Base-by-base conservation (phyloP, 1,140 invertebrate species). In the Chionoecetes opilio region DNA sequence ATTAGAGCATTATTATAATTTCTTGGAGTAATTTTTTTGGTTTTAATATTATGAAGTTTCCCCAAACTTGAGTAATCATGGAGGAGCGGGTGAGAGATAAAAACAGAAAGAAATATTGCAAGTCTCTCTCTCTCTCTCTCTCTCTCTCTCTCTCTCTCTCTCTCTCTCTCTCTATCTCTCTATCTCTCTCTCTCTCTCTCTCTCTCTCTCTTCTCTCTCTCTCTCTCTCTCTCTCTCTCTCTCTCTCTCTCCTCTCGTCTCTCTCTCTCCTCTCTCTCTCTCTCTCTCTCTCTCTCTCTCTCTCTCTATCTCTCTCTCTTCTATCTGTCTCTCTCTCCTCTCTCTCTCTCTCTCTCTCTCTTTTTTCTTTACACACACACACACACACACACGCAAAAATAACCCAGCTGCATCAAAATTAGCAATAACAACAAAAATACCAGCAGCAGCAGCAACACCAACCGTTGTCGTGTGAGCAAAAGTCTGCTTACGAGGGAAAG, bases 141-240 rank as follows among this genome's bases (percentile, higher is more conserved):
- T 88, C 35, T 88, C 86, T 88, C 35, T 88, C 86, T 37, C 86
- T 88, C 86, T 88, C 86, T 37, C 86, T 88, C 86, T 88, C 86
- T 37, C 86, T 88, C 86, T 88, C 86, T 88, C 86, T 88, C 84
- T 31, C 84, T n/a, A n/a, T n/a, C n/a, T n/a, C n/a, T n/a, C n/a
- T n/a, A n/a, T n/a, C n/a, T n/a, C n/a, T n/a, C n/a, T n/a, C n/a
- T n/a, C n/a, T n/a, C n/a, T n/a, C n/a, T n/a, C n/a, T n/a, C n/a
- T n/a, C n/a, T n/a, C n/a, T n/a, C n/a, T n/a, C n/a, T n/a, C n/a
- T n/a, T n/a, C n/a, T n/a, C n/a, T n/a, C n/a, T n/a, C n/a, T n/a
- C n/a, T n/a, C n/a, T n/a, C n/a, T n/a, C n/a, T n/a, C n/a, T n/a
- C n/a, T n/a, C n/a, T n/a, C n/a, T n/a, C n/a, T n/a, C n/a, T n/a